Evolutionary conservation across 1,140 invertebrate genomes (phyloP), one percentile per base, ranked within the genome.

Genomic region (Hypsibius dujardini): DNA sequence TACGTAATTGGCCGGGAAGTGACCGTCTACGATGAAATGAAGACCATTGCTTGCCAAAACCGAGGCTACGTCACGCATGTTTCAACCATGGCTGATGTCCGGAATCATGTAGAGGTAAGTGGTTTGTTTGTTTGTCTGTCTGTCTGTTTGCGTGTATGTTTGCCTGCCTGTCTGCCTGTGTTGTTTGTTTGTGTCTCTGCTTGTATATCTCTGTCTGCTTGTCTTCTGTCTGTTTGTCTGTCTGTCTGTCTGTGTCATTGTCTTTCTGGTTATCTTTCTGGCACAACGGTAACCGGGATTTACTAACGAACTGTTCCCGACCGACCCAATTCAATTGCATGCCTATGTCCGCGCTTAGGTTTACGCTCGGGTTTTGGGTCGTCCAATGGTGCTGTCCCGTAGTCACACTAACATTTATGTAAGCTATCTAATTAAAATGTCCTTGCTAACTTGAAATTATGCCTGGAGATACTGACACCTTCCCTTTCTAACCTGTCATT

Each of bases 41-140:
- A 90, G 77, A 95, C 90, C 89, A 98, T 98, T 88, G 94, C 95
- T 59, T 98, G 95, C 80, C 87, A 86, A 1, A 97, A 98, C 81
- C 87, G 90, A 84, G 95, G 90, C 67, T 92, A 90, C 79, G 96
- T 90, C 80, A 90, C 92, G 47, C 92, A 96, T 78, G 86, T 98
- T 50, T 90, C 90, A 70, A 90, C 90, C 46, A 80, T 85, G 71
- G 86, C 89, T 14, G 93, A 97, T 82, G 91, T 96, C 12, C 84
- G 91, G 59, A 93, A 96, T 80, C 87, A 94, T 82, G 90, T 96
- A 2, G 80, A 95, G 72, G 80, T 76, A 70, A 59, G 45, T 70
- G 7, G 73, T 72, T 28, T 70, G 59, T 7, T 14, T 69, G 28
- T 42, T 47, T 47, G 60, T 59, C 67, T 2, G 72, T 47, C 46